phyloP scores from a whole-genome alignment of 2,113 vertebrate genomes.

The Mirounga angustirostris region DNA sequence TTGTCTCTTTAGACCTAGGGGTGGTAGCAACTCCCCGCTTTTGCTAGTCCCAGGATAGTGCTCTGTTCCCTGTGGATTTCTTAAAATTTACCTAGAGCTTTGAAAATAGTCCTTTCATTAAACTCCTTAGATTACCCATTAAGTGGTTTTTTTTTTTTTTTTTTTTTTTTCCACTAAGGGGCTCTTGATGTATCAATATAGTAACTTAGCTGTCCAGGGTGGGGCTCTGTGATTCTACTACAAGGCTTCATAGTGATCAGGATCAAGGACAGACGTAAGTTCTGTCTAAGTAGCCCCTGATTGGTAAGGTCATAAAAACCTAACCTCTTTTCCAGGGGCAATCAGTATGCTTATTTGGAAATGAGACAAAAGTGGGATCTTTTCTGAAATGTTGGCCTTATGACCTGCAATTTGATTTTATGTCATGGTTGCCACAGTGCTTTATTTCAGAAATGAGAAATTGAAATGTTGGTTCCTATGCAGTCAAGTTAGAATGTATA shows the following conservation, averaged over 20 bases:
- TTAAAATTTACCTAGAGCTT: not conserved
- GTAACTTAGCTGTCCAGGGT: not conserved
- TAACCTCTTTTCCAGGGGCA: not conserved
- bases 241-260: not conserved
- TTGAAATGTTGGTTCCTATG: slow-evolving; percentile 1
- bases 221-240: not conserved
- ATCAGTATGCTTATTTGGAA: slow-evolving; percentile 36
- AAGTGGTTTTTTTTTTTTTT: too few relatives aligned
- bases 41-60: not conserved
- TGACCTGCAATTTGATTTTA: slow-evolving; percentile 15
- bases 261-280: not conserved
- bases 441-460: slow-evolving; percentile 38
- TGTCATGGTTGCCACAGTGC: not conserved
- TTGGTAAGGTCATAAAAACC: not conserved
- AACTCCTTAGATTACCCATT: not conserved
- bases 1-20: not conserved
- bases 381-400: slow-evolving; percentile 28
- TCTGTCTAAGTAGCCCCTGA: not conserved
- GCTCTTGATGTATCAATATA: not conserved
- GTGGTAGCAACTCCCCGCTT: not conserved
- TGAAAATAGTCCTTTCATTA: not conserved
- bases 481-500: not conserved
- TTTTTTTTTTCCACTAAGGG: not conserved
- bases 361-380: slow-evolving; percentile 16
- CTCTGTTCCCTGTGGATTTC: not conserved